Evolutionary conservation across 2,888 invertebrate species (phyloP), one percentile per base, ranked within the genome.

Genomic region (Gonocerus acuteangulatus): DNA sequence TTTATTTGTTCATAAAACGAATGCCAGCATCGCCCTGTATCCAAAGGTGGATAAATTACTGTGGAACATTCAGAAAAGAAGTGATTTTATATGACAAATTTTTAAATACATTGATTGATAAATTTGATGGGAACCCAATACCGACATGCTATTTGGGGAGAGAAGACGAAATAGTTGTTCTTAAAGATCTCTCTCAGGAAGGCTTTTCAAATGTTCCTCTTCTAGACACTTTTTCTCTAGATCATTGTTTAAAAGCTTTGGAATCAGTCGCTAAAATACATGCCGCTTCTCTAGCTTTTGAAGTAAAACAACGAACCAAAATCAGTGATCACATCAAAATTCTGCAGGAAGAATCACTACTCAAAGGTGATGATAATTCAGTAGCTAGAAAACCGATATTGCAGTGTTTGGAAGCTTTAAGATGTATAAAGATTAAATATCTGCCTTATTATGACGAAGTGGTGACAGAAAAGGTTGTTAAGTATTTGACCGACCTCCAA

Each of bases 51-150:
- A 39, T 34, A 7, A n/a, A 6, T 6, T 27, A 54, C 51, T 21
- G 19, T 18, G 42, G 42, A 4, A 36, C 58, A 2, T 65, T 65
- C 21, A 34, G 48, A 34, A 62, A 60, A 49, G 64, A 65, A 58
- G 42, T 54, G 11, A 15, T 45, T n/a, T 21, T 62, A 16, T 62
- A 60, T 16, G 42, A 52, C 16, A 44, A 47, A 16, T 27, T 65
- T 39, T 48, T 65, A 23, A 54, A 45, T n/a, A 52, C 51, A 34
- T 47, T 65, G n/a, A 27, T 48, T 7, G 36, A 36, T 39, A 22
- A 49, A 27, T 32, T 42, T 23, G 19, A 54, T 1, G 54, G 54
- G 11, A 16, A 49, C 13, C 36, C 36, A 0, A 48, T 60, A n/a
- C 60, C 60, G 0, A 47, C 42, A 22, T 60, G 49, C 27, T 42